A percentile compares a stretch with the other conserved stretches of the same genome.
Conservation (phyloP, 2,888 invertebrate species). For the Exocentrus adspersus region DNA sequence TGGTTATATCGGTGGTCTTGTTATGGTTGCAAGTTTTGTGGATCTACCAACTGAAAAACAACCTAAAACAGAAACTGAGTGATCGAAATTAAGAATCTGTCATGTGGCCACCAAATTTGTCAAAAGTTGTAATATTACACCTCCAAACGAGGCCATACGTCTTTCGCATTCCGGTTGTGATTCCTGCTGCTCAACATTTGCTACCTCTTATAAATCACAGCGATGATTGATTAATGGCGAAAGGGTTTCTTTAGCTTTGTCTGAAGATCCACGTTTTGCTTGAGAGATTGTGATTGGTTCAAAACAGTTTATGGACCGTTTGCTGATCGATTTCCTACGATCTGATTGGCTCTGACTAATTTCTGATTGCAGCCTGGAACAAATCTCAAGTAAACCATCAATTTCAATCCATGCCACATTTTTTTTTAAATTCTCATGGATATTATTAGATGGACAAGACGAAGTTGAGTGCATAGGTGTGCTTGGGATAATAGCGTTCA, state of each 20-base stretch:
- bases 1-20: too few relatives aligned
- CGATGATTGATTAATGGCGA: constrained; percentile 45
- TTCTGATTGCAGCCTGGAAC: too few relatives aligned
- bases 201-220: constrained; percentile 48
- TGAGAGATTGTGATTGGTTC: too few relatives aligned
- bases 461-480: constrained; percentile 44
- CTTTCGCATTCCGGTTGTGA: constrained; percentile 48
- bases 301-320: too few relatives aligned
- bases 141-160: constrained; percentile 52
- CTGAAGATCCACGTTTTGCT: constrained; percentile 20
- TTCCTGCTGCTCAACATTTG: constrained; percentile 50
- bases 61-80: too few relatives aligned
- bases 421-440: constrained; percentile 44
- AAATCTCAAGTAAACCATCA: constrained; percentile 37
- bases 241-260: constrained; percentile 33
- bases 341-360: too few relatives aligned
- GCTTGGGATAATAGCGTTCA: constrained; percentile 47
- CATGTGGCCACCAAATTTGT: constrained; percentile 47
- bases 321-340: too few relatives aligned
- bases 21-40: too few relatives aligned
- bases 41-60: too few relatives aligned
- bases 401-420: constrained; percentile 41
- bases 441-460: constrained; percentile 45
- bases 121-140: constrained; percentile 54
- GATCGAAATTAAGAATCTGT: constrained; percentile 34